Evolutionary conservation across 2,888 invertebrate genomes (phyloP), one percentile per base, ranked within the genome.

Genomic region (Plebejus argus): DNA sequence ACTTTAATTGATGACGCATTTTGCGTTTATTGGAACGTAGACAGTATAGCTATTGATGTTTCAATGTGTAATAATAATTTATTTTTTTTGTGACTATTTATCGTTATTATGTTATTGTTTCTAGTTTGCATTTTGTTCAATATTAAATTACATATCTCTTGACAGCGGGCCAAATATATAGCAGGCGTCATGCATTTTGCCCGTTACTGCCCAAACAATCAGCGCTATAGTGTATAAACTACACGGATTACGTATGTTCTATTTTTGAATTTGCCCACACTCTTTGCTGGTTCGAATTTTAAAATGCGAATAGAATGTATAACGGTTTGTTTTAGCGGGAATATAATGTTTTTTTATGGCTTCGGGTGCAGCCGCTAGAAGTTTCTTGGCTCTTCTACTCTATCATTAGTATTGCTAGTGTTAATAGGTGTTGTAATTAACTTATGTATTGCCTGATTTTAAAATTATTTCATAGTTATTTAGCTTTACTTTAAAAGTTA

Each of bases 91-190:
- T n/a, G n/a, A n/a, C n/a, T n/a, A 28, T 28, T 28, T 53, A 74
- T 33, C 15, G 18, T 74, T 23, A 15, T 20, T 20, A 20, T n/a
- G 35, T 3, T 39, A 71, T 74, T 53, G 7, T 28, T 28, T 74
- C 18, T 74, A 23, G 53, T 53, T 74, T 74, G 23, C 28, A 23
- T 49, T 28, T 49, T 45, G 10, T 45, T 53, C 12, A 49, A 74
- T 74, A 74, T 74, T 49, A 74, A 28, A 74, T 91, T 91, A 91
- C 86, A 81, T 85, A 86, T 89, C 88, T 87, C 85, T 89, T 90
- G 91, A 87, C 89, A 88, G 86, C 81, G 78, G 78, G 91, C 92
- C 92, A 91, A 88, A 83, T 88, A 86, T 86, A 87, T 75, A 77
- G 74, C 77, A 76, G 77, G 79, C 80, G 76, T 58, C 66, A 78